phyloP scores from a whole-genome alignment of 1,140 invertebrate genomes.

The Oreohelix idahoensis region DNA sequence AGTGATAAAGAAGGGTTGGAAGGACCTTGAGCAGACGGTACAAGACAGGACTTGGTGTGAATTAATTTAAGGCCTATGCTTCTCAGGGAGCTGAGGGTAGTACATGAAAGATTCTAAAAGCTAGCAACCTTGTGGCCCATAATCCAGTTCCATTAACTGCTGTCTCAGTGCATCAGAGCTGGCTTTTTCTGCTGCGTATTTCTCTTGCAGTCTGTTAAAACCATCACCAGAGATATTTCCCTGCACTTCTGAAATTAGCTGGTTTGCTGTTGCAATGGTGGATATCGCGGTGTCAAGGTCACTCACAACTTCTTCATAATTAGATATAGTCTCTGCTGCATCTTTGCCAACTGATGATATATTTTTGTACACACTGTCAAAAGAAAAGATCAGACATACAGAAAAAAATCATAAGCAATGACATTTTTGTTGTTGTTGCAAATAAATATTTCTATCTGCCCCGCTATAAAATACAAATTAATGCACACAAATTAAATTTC shows the following conservation, averaged over 20 bases:
- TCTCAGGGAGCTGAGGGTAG: too few relatives aligned
- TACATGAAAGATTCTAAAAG: too few relatives aligned
- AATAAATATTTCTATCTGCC: too few relatives aligned
- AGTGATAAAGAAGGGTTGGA: too few relatives aligned
- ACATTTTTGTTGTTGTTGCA: too few relatives aligned
- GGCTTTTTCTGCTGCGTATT: background rate
- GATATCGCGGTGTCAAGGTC: background rate
- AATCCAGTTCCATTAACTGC: conserved; percentile 7
- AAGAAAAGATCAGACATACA: too few relatives aligned
- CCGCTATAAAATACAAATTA: too few relatives aligned
- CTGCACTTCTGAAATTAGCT: background rate
- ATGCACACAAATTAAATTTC: too few relatives aligned
- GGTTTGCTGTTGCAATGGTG: background rate
- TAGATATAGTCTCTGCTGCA: conserved; percentile 17
- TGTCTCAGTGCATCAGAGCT: conserved; percentile 1
- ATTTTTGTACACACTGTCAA: conserved; percentile 17
- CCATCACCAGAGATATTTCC: background rate
- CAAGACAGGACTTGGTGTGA: too few relatives aligned
- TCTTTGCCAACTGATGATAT: background rate
- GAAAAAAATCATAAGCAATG: too few relatives aligned
- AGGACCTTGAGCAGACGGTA: too few relatives aligned
- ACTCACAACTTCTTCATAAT: conserved; percentile 8
- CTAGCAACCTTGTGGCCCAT: conserved; percentile 5
- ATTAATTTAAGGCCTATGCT: too few relatives aligned
- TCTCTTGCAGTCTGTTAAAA: background rate